phyloP scores from a whole-genome alignment of 2,888 invertebrate species.

The Epistrophe eligans region DNA sequence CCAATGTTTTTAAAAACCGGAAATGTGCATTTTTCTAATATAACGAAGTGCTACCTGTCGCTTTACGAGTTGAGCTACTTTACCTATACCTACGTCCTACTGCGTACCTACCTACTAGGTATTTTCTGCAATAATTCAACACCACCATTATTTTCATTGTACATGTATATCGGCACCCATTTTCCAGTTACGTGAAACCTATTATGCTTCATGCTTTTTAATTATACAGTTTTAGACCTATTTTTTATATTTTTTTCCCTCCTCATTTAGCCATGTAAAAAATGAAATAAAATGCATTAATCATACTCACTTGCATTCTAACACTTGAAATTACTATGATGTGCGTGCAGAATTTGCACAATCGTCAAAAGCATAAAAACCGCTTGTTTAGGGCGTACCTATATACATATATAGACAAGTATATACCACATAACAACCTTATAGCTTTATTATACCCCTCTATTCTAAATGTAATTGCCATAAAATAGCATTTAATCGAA shows the following conservation, averaged over 20 bases:
- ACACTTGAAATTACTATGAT: conserved; percentile 52
- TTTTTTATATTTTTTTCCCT: neutral
- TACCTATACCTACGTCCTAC: conserved; percentile 1
- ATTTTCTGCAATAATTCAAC: conserved; percentile 39
- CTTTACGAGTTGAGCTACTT: conserved; percentile 39
- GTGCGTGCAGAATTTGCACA: conserved; percentile 51
- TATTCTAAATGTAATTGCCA: conserved; percentile 61
- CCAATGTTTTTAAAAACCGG: conserved; percentile 7
- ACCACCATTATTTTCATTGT: neutral
- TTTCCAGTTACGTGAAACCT: conserved; percentile 15
- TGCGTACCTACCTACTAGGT: no score
- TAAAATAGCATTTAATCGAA: conserved; percentile 66
- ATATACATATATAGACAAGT: no score
- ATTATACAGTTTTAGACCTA: conserved; percentile 22
- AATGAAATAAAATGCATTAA: conserved; percentile 49
- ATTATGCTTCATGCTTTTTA: conserved; percentile 29
- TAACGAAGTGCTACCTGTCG: conserved; percentile 26
- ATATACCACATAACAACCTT: neutral
- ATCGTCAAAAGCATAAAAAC: conserved; percentile 21
- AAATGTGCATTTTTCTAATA: conserved; percentile 31
- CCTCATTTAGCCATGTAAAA: neutral
- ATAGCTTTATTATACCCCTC: neutral
- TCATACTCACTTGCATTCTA: conserved; percentile 57
- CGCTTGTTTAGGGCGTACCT: neutral
- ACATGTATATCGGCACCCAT: neutral